phyloP scores from a whole-genome alignment of 2,113 vertebrate species.

The Hemiscyllium ocellatum region DNA sequence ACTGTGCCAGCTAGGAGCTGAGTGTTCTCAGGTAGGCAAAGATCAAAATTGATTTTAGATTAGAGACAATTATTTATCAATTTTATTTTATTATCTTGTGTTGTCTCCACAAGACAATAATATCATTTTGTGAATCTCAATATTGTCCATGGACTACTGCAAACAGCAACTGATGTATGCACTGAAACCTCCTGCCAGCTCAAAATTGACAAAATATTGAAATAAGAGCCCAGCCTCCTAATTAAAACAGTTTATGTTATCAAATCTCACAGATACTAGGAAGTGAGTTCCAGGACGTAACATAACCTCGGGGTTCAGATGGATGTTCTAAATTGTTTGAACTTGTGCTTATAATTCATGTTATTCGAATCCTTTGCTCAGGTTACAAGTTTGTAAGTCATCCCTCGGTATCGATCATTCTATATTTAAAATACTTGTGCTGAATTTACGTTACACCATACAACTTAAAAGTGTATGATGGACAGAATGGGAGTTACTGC shows the following conservation, averaged over 20 bases:
- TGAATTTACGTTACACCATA: background rate
- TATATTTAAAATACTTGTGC: slow-evolving; percentile 9
- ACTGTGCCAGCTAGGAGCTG: background rate
- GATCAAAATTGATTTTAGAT: background rate
- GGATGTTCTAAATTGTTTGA: background rate
- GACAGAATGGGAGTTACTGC: background rate
- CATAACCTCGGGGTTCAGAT: slow-evolving; percentile 7
- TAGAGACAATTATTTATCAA: background rate
- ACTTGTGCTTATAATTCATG: background rate
- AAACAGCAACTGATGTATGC: background rate
- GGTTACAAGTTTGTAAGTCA: slow-evolving; percentile 1
- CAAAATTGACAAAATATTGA: background rate
- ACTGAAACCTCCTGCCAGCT: background rate
- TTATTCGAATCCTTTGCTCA: slow-evolving; percentile 16
- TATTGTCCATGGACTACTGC: background rate
- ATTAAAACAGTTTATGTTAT: background rate
- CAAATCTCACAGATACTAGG: background rate
- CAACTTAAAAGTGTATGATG: background rate
- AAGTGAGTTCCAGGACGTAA: background rate
- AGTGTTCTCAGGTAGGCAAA: background rate
- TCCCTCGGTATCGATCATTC: background rate
- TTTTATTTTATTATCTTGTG: background rate
- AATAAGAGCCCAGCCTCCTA: background rate
- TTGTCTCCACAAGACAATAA: background rate
- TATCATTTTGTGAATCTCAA: background rate